phyloP scores from a whole-genome alignment of 2,888 invertebrate species.

The Lasioglossum oenotherae region DNA sequence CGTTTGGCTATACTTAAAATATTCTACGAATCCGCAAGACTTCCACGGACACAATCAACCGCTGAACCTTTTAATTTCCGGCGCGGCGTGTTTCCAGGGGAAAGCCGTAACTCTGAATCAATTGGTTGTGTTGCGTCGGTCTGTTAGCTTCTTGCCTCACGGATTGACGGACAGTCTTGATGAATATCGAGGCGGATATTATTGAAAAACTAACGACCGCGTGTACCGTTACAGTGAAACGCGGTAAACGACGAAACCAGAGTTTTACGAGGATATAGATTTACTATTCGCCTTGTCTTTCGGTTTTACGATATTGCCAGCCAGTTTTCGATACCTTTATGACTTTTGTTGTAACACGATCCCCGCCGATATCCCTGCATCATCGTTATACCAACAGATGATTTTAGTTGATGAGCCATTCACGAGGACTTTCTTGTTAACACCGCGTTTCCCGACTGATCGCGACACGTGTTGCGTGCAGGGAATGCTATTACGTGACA shows the following conservation, averaged over 20 bases:
- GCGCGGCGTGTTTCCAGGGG: too few species aligned
- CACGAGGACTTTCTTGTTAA: not conserved
- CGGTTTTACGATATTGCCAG: constrained; percentile 29
- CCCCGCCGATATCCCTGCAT: not conserved
- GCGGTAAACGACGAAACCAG: not conserved
- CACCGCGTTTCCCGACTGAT: not conserved
- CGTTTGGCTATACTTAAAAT: not conserved
- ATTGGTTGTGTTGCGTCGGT: not conserved
- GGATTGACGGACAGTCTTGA: not conserved
- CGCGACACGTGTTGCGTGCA: not conserved
- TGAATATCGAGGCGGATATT: not conserved
- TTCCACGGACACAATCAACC: not conserved
- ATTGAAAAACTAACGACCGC: constrained; percentile 3
- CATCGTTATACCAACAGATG: not conserved
- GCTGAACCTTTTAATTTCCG: not conserved
- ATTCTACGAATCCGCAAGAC: not conserved
- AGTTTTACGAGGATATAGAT: constrained; percentile 38
- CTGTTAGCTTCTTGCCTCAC: not conserved
- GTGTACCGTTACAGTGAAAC: constrained; percentile 13
- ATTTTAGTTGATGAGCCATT: not conserved
- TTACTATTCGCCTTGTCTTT: constrained; percentile 8
- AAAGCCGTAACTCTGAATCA: constrained; percentile 27
- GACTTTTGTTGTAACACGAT: constrained; percentile 13
- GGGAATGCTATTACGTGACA: not conserved
- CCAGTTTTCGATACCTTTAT: not conserved